phyloP scores from a whole-genome alignment of 1,140 invertebrate genomes.

The Lasioglossum albipes region DNA sequence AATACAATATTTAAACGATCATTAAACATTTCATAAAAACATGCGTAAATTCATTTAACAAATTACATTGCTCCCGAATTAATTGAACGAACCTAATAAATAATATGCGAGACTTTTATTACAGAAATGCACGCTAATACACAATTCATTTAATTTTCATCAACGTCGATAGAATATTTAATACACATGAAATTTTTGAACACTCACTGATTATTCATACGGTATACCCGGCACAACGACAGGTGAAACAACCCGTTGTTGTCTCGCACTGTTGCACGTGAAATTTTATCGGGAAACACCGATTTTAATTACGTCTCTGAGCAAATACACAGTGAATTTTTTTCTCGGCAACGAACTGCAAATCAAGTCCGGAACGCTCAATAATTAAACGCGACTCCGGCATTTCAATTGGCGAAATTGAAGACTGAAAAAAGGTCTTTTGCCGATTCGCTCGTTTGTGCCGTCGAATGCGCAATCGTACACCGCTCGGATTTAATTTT shows the following conservation, averaged over 20 bases:
- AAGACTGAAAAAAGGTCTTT: background rate
- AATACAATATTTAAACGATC: no score
- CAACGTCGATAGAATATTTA: background rate
- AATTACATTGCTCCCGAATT: background rate
- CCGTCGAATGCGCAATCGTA: background rate
- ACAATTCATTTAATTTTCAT: background rate
- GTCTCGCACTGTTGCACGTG: background rate
- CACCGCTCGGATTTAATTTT: constrained; percentile 3
- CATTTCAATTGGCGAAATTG: constrained; percentile 1
- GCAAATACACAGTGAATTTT: background rate
- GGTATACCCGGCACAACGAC: background rate
- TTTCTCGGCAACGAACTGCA: background rate
- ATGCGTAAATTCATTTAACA: no score
- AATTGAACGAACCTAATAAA: background rate
- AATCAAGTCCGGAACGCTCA: background rate
- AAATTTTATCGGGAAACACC: background rate
- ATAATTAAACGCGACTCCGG: constrained; percentile 6
- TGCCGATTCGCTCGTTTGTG: background rate
- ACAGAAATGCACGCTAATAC: background rate
- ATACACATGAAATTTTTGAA: background rate
- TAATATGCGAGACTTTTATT: background rate
- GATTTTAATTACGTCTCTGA: constrained; percentile 11
- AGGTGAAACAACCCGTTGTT: background rate
- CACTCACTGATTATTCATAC: background rate
- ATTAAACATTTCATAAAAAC: no score